Percentiles rank a stretch among this genome's conserved stretches.
phyloP scores from a whole-genome alignment of 2,888 invertebrate species.

The Pyrocoelia pectoralis region DNA sequence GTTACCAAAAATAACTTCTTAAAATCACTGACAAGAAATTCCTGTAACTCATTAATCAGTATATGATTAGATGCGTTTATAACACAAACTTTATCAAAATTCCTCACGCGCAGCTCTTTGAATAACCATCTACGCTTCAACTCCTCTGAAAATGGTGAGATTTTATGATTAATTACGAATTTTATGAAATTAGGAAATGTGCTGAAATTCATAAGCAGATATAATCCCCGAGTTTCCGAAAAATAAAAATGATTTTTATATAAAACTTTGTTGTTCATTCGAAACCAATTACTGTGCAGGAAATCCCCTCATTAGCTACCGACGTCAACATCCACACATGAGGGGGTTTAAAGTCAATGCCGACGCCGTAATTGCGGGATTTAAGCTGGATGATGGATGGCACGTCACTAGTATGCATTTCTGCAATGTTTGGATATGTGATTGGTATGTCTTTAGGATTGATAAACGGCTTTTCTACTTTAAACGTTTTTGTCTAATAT shows the following conservation, averaged over 20 bases:
- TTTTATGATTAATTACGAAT: slow-evolving; percentile 1
- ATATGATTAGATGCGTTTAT: background rate
- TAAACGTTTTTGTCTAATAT: slow-evolving; percentile 25
- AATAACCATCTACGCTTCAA: background rate
- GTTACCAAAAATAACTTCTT: background rate
- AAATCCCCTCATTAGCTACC: slow-evolving; percentile 29
- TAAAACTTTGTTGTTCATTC: slow-evolving; percentile 21
- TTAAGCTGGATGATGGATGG: slow-evolving; percentile 46
- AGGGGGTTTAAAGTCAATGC: slow-evolving; percentile 39
- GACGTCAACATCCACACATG: slow-evolving; percentile 41
- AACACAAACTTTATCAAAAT: background rate
- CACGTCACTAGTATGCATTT: slow-evolving; percentile 45
- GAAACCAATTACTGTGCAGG: slow-evolving; percentile 29
- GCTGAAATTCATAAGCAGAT: background rate
- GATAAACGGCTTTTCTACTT: slow-evolving; percentile 41
- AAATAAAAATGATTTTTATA: slow-evolving; percentile 2
- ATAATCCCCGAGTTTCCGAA: background rate
- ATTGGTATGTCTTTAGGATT: slow-evolving; percentile 44
- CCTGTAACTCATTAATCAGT: slow-evolving; percentile 7
- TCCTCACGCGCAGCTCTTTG: background rate
- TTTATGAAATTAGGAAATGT: background rate
- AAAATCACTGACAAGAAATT: background rate
- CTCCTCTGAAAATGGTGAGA: background rate
- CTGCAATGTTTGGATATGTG: slow-evolving; percentile 47
- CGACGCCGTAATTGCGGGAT: slow-evolving; percentile 44